Base-by-base conservation (phyloP, 2,888 invertebrate species). In the Lasioglossum malachurum region DNA sequence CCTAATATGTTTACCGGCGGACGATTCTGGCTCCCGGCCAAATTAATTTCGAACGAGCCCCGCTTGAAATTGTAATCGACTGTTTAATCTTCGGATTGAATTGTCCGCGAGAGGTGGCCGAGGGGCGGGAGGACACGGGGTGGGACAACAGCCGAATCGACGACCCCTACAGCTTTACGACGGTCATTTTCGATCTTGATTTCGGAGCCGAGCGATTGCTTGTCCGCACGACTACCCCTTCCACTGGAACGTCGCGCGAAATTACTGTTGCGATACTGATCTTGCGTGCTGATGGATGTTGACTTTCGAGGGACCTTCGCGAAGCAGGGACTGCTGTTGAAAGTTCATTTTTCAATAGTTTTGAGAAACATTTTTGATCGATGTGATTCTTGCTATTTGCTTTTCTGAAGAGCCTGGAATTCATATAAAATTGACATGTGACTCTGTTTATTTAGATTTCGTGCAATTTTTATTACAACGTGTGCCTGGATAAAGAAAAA, bases 31-130 rank as follows among this genome's bases (percentile, higher is more conserved):
- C 69, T 41, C 64, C 57, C 23, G 35, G 85, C 85, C 85, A 86
- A 86, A 86, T 86, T 86, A 86, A 86, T 86, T 86, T 86, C 83
- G 35, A 86, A 83, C 85, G 80, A 78, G 75, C 73, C 53, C 31
- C 80, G 74, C 76, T 67, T 27, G 57, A 72, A 76, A 83, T 77
- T 84, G 76, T 84, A 84, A 86, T 86, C 85, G 85, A 86, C 80
- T 80, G 85, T 84, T 83, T 84, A 86, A 86, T 86, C 85, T 86
- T 49, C 41, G 74, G 84, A 86, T 86, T 84, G 85, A 84, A 86
- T 86, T 41, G 84, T 80, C 77, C 76, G 73, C 19, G 67, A 35
- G 35, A 23, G 60, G 10, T 7, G 67, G 67, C 31, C 0, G 69
- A 38, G 38, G 23, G 38, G 67, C 19, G 35, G 35, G 1, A 4